Conservation (phyloP, 2,888 invertebrate species). For the Oscheius onirici region DNA sequence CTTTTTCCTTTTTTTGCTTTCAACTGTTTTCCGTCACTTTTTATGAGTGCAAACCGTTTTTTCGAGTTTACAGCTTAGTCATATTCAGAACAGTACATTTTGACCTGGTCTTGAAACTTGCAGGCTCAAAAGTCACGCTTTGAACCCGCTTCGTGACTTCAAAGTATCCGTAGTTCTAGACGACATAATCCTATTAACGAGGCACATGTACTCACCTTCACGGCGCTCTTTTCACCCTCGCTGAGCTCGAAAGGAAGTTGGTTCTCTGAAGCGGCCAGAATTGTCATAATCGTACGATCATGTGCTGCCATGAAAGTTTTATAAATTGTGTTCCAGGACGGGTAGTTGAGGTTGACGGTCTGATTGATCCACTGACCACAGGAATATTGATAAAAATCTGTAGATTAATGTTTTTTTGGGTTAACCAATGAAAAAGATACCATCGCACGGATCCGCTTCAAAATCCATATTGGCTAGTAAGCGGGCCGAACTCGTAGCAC, state of each 20-base stretch:
- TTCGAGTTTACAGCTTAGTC: too few species aligned
- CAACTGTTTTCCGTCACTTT: too few species aligned
- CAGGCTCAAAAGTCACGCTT: too few species aligned
- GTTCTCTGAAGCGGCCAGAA: conserved; percentile 41
- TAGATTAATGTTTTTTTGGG: too few species aligned
- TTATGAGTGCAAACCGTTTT: too few species aligned
- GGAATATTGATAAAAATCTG: conserved; percentile 49
- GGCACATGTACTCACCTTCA: conserved; percentile 28
- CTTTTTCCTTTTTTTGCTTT: too few species aligned
- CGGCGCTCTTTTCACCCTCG: conserved; percentile 43
- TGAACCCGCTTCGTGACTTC: too few species aligned
- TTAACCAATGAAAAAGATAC: neutral
- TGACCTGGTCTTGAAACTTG: too few species aligned
- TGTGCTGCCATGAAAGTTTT: conserved; percentile 42
- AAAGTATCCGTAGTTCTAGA: too few species aligned
- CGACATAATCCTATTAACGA: too few species aligned
- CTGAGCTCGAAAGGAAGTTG: conserved; percentile 37
- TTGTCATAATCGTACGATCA: conserved; percentile 44
- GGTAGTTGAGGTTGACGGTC: conserved; percentile 46
- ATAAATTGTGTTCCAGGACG: conserved; percentile 48
- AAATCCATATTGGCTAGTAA: conserved; percentile 29
- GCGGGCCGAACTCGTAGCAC: conserved; percentile 28
- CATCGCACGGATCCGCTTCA: conserved; percentile 28
- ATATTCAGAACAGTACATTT: too few species aligned
- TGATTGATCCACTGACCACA: conserved; percentile 53